Evolutionary conservation across 2,113 vertebrate species (phyloP), one percentile per base, ranked within the genome.

Genomic region (Apaloderma vittatum): DNA sequence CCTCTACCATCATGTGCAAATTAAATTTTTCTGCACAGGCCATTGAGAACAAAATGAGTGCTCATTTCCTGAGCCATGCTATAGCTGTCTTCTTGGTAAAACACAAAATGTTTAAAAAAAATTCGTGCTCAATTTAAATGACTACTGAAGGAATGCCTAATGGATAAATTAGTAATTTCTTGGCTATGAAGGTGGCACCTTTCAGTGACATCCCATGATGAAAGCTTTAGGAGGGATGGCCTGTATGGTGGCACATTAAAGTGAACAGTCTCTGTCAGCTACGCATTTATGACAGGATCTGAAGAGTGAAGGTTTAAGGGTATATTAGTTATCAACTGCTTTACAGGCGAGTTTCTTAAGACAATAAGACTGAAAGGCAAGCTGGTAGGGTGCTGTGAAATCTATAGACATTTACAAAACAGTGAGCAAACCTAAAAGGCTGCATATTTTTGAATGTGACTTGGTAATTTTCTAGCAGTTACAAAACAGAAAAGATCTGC

Each of bases 91-190:
- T 88, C 85, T 80, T 67, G 37, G 78, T 71, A 86, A 90, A 93
- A 71, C 55, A 70, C 1, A 79, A n/a, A 30, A 76, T 85, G 34
- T 73, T 71, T 7, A 34, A 48, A 36, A 17, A n/a, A 46, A 58
- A 84, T 30, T 63, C 70, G 37, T 79, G 49, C 20, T 92, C 20
- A 30, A 12, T 88, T 94, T 74, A 94, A 93, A 86, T 82, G 80
- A 58, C 59, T 88, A 30, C 59, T 80, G 59, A 94, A 74, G 43
- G 92, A 93, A 86, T n/a, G 48, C 37, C 43, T 83, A 92, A 93
- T 81, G 61, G 86, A 80, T 88, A 92, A 95, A 97, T 90, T 12
- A 86, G 63, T 45, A 68, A 74, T 48, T 79, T 95, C 72, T 90
- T 91, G 63, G 27, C 57, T 86, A 19, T 52, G 72, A 86, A 92